These are phyloP conservation scores for Trogon surrucura DNA, from an alignment of 2,113 vertebrate genomes.

Conservation along the genomic window DNA sequence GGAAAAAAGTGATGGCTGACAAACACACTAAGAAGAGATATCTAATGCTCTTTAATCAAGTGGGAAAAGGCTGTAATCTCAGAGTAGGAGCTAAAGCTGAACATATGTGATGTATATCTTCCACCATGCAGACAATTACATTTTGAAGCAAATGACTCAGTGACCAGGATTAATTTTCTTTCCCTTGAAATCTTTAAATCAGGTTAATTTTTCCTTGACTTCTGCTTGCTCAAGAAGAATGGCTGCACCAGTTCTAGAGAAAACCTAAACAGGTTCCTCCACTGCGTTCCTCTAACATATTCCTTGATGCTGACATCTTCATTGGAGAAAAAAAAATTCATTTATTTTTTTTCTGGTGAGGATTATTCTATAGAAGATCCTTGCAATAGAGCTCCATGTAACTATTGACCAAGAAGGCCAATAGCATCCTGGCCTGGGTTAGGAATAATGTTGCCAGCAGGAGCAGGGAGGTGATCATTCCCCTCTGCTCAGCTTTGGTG, in stretches of 20 bases:
- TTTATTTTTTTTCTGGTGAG: neutral
- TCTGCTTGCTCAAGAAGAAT: neutral
- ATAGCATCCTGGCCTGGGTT: too few relatives aligned
- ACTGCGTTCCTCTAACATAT: neutral
- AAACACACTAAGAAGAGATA: neutral
- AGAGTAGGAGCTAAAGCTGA: neutral
- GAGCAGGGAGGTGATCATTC: too few relatives aligned
- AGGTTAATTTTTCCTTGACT: neutral
- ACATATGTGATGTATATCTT: neutral
- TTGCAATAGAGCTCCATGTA: neutral
- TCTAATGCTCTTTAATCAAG: conserved; percentile 8
- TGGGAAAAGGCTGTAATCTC: neutral
- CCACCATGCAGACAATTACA: neutral
- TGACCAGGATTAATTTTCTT: neutral
- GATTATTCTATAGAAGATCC: neutral
- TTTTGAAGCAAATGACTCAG: neutral
- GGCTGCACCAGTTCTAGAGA: neutral
- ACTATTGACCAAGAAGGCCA: too few relatives aligned
- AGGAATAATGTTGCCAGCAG: too few relatives aligned
- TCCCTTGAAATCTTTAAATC: neutral
- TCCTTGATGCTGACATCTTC: neutral
- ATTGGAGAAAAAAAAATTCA: neutral
- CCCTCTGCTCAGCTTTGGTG: too few relatives aligned
- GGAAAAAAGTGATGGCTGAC: neutral
- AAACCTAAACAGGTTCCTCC: neutral